A percentile compares a stretch with the other conserved stretches of the same genome.
phyloP scores from a whole-genome alignment of 2,113 vertebrate species.

The Antechinus stuartii region DNA sequence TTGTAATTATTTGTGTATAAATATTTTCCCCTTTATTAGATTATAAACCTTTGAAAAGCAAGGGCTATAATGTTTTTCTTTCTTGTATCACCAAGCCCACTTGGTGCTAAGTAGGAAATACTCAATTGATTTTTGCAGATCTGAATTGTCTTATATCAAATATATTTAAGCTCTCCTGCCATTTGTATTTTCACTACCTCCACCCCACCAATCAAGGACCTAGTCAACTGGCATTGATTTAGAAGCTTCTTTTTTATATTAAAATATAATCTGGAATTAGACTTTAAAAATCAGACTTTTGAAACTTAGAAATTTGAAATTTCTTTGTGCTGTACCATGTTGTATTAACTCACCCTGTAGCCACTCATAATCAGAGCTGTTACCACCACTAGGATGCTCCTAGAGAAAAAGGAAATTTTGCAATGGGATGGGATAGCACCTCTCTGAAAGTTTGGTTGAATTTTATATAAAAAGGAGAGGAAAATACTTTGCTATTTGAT shows the following conservation, averaged over 20 bases:
- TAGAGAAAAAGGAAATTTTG: constrained; percentile 32
- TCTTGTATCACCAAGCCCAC: background rate
- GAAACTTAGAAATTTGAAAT: background rate
- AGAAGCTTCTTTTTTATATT: background rate
- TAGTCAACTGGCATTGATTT: background rate
- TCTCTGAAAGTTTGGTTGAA: constrained; percentile 11
- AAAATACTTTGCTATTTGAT: background rate
- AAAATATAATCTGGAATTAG: background rate
- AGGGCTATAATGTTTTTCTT: background rate
- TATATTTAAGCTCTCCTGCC: background rate
- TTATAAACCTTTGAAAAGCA: background rate
- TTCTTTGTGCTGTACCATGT: background rate
- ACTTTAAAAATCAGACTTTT: background rate
- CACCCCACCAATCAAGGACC: background rate
- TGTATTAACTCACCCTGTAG: background rate
- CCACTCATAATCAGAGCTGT: background rate
- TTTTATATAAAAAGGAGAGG: constrained; percentile 23
- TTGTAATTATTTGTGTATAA: background rate
- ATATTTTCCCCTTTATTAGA: background rate
- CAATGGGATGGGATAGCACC: constrained; percentile 19
- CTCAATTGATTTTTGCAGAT: background rate
- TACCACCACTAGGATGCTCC: background rate
- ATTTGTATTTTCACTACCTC: background rate
- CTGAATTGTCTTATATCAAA: background rate
- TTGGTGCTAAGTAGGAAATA: background rate